These are phyloP conservation scores for Atherinosoma microstoma DNA, from an alignment of 2,797 vertebrate species.

Conservation along the genomic window DNA sequence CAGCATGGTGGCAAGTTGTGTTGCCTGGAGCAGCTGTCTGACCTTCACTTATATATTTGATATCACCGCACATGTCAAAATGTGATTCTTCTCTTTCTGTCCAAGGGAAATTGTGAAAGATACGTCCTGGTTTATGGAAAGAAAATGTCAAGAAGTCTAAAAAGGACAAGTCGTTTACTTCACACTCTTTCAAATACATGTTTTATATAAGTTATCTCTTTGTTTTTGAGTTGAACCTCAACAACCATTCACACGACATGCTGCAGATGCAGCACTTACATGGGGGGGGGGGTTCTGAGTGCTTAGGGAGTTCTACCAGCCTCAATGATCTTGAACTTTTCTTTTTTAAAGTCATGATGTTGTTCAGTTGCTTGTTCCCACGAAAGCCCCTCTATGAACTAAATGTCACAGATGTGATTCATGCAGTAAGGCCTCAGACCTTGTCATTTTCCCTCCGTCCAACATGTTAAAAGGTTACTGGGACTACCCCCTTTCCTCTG, in stretches of 20 bases:
- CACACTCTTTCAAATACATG: too few relatives aligned
- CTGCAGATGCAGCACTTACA: background rate
- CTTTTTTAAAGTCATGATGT: background rate
- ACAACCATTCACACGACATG: too few relatives aligned
- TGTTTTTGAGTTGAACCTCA: background rate
- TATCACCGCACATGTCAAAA: too few relatives aligned
- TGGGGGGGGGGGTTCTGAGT: too few relatives aligned
- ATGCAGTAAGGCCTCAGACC: conserved; percentile 61
- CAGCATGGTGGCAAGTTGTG: too few relatives aligned
- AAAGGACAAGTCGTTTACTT: too few relatives aligned
- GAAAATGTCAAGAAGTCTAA: too few relatives aligned
- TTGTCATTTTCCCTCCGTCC: conserved; percentile 67
- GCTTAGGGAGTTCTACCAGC: background rate
- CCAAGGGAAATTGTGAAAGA: too few relatives aligned
- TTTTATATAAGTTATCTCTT: background rate
- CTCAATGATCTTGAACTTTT: conserved; percentile 38
- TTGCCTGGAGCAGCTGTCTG: too few relatives aligned
- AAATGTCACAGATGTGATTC: conserved; percentile 77
- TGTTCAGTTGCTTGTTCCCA: conserved; percentile 16
- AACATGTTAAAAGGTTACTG: conserved; percentile 78
- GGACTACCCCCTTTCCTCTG: conserved; percentile 71
- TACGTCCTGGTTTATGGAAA: too few relatives aligned
- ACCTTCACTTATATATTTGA: too few relatives aligned
- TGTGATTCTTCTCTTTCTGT: too few relatives aligned
- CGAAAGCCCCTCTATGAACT: conserved; percentile 62